phyloP scores from a whole-genome alignment of 2,113 vertebrate genomes.

The Fulmarus glacialis region DNA sequence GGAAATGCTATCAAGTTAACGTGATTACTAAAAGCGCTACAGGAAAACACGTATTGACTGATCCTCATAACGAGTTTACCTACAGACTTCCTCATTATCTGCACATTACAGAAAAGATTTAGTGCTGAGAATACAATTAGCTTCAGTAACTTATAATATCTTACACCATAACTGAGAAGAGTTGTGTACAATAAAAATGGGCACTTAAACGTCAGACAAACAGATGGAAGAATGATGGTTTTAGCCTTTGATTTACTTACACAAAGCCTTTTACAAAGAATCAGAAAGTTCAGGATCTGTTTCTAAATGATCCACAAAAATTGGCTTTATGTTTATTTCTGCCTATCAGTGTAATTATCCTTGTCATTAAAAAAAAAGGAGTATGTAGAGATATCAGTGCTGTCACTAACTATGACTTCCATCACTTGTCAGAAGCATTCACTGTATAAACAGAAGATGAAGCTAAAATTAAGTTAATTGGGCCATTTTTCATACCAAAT shows the following conservation, averaged over 20 bases:
- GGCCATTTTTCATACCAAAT: neutral
- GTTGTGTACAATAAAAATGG: neutral
- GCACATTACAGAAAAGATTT: conserved; percentile 23
- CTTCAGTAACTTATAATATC: neutral
- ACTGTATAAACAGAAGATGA: neutral
- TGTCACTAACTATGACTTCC: neutral
- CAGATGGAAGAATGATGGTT: neutral
- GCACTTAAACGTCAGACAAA: neutral
- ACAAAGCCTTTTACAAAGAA: neutral
- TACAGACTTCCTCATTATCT: conserved; percentile 32
- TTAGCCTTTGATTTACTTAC: neutral
- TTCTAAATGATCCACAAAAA: neutral
- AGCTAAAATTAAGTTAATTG: neutral
- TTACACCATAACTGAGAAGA: neutral
- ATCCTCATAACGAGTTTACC: conserved; percentile 55
- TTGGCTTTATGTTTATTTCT: neutral
- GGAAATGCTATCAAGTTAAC: conserved; percentile 21
- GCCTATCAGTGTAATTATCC: neutral
- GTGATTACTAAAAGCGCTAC: conserved; percentile 1
- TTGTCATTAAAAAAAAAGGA: neutral
- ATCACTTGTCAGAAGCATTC: neutral
- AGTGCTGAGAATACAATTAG: conserved; percentile 21
- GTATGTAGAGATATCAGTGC: neutral
- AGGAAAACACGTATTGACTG: conserved; percentile 43
- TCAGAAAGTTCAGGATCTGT: neutral